Evolutionary conservation across 2,888 invertebrate species (phyloP).

Genomic region (Eupithecia dodoneata): DNA sequence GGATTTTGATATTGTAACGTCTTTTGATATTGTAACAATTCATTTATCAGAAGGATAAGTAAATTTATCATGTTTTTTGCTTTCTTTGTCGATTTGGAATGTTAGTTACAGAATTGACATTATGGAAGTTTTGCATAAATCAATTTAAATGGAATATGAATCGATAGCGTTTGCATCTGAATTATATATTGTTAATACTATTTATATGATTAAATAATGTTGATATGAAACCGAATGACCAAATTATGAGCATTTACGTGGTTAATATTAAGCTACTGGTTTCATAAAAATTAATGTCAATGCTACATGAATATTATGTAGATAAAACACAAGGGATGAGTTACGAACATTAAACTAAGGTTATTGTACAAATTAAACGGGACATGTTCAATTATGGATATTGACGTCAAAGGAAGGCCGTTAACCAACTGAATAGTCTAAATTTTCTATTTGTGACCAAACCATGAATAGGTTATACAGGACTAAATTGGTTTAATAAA

Average conservation of each 20-base stretch:
- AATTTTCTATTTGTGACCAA: constrained; percentile 38
- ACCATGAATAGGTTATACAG: constrained; percentile 34
- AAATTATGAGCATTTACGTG: neutral
- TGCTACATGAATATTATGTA: neutral
- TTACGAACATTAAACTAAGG: constrained; percentile 37
- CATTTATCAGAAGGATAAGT: neutral
- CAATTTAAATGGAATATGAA: neutral
- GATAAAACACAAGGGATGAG: neutral
- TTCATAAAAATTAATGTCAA: neutral
- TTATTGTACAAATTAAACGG: constrained; percentile 47
- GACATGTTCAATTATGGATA: constrained; percentile 49
- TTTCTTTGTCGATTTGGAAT: neutral
- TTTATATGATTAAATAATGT: neutral
- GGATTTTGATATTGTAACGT: neutral
- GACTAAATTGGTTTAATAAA: constrained; percentile 31
- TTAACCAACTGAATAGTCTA: constrained; percentile 42
- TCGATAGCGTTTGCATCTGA: neutral
- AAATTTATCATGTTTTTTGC: neutral
- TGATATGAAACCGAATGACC: neutral
- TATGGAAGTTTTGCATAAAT: neutral
- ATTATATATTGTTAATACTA: neutral
- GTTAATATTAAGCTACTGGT: neutral
- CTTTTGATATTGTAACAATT: neutral
- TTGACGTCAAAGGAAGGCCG: constrained; percentile 51
- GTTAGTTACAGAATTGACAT: neutral